A percentile compares a stretch with the other conserved stretches of the same genome.
Conservation (phyloP, 2,113 vertebrate species). For the Passer domesticus region DNA sequence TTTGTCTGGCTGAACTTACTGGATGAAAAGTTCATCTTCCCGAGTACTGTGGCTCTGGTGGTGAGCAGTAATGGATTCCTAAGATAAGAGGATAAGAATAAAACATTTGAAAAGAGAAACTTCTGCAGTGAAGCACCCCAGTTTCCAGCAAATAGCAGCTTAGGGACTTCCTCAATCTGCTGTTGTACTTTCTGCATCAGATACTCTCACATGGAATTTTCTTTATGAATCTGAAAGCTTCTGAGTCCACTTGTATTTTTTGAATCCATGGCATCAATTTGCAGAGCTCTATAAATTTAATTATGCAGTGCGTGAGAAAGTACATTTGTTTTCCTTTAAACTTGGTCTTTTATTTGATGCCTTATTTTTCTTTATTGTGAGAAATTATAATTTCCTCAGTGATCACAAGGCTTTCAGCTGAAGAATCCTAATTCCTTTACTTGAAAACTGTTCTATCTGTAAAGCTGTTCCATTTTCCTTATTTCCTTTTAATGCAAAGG, state of each 20-base stretch:
- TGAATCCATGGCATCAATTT: neutral
- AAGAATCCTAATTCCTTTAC: neutral
- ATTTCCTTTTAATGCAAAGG: neutral
- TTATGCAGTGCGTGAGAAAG: neutral
- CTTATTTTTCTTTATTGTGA: neutral
- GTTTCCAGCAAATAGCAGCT: neutral
- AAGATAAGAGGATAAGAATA: neutral
- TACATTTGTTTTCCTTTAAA: neutral
- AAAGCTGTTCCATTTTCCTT: neutral
- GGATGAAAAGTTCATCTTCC: neutral
- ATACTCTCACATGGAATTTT: neutral
- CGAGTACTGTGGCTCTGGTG: neutral
- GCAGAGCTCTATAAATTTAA: neutral
- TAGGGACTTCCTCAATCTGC: neutral
- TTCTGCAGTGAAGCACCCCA: neutral
- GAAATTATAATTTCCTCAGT: neutral
- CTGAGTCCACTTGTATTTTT: neutral
- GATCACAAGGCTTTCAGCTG: neutral
- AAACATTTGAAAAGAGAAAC: neutral
- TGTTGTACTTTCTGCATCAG: neutral
- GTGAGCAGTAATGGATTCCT: neutral
- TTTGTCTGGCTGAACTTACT: neutral
- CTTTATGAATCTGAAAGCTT: neutral
- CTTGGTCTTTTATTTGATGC: neutral
- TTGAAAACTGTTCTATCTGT: neutral